Evolutionary conservation across 2,113 vertebrate species (phyloP), one percentile per base, ranked within the genome.

Genomic region (Chamaea fasciata): DNA sequence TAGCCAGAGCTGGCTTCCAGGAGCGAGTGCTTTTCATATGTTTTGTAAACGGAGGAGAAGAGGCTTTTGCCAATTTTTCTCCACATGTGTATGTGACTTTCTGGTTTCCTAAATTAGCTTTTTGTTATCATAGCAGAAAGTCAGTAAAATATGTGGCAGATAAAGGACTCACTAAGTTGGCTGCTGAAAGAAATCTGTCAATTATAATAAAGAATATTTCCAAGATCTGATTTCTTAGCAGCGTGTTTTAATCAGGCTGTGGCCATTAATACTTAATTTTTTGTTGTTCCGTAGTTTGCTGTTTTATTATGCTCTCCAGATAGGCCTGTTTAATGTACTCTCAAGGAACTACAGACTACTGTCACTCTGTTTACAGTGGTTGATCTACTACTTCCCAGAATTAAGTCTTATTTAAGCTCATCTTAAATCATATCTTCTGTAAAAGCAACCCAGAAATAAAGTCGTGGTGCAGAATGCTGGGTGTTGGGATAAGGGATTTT

Each of bases 1-100:
- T 86, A 93, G 91, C 92, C 94, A 95, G 87, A 95, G 90, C 91
- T 52, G 37, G 46, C n/a, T 93, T 95, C 92, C 94, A 96, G 93
- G 33, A 93, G 63, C 76, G 33, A 95, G 90, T 84, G 88, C 68
- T 94, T 94, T 41, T 95, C 92, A 7, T 87, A 31, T 83, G 76
- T 74, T 94, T 90, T 86, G 68, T 91, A 94, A 90, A 83, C 0
- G 20, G 68, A 80, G 63, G 59, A 67, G 82, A 70, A 18, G 31
- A 44, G n/a, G 23, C n/a, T 83, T 94, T 75, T 75, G 76, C 92
- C 95, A 90, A 2, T 68, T 83, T 69, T 90, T 80, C 64, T 90
- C 17, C 52, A 76, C 35, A 35, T 77, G 59, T 78, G 37, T 55
- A 74, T 91, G 90, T 31, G 75, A 88, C 59, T 77, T 55, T 42